Evolutionary conservation across 1,140 invertebrate genomes (phyloP), one percentile per base, ranked within the genome.

Genomic region (Caenorhabditis brenneri): DNA sequence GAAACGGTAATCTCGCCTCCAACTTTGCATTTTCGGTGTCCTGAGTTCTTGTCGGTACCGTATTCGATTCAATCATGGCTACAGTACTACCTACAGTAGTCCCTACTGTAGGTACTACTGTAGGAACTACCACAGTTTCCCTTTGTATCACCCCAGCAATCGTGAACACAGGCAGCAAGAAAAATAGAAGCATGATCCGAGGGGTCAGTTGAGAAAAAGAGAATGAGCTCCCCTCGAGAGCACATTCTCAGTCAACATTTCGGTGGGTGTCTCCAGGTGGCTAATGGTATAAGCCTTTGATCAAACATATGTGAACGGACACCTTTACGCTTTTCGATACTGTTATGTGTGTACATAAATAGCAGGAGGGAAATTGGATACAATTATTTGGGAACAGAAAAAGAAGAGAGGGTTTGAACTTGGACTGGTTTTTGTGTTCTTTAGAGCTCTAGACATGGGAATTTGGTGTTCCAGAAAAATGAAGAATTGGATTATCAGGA

Each of bases 251-350:
- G 60, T 36, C 19, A 19, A 33, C 16, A 33, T 39, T n/a, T 46
- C 16, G 49, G n/a, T n/a, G 15, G 49, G 49, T 10, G 65, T 39
- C 60, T 65, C 60, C 60, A 65, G n/a, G n/a, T n/a, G 65, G 65
- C 65, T 74, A 74, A 74, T 74, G 65, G 33, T 46, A 22, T 74
- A 74, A 74, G 65, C 65, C 9, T 33, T 74, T 24, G 29, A 9
- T 24, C 65, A 74, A 74, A 74, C n/a, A n/a, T n/a, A n/a, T n/a
- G n/a, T n/a, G n/a, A n/a, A n/a, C n/a, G n/a, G n/a, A n/a, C n/a
- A n/a, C n/a, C n/a, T n/a, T n/a, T n/a, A n/a, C n/a, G n/a, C n/a
- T 51, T 51, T 51, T 15, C 19, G 48, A 51, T 15, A 51, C 7
- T 55, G 49, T 51, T 51, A n/a, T 55, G 24, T 55, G 53, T 12